phyloP scores from a whole-genome alignment of 2,888 invertebrate species.

The Anorthoa munda region DNA sequence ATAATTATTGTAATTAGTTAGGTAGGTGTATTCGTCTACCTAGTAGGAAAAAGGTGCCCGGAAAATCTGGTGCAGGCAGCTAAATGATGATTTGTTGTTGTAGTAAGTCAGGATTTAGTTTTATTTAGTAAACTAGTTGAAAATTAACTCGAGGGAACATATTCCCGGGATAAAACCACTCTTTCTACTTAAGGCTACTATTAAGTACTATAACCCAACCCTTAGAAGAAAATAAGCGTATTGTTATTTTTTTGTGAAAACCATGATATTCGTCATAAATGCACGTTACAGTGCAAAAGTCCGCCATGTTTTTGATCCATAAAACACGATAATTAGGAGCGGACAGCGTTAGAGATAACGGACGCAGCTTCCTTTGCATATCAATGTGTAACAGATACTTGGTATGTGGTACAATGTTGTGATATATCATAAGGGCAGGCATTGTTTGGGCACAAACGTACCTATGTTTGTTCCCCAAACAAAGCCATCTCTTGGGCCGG shows the following conservation, averaged over 20 bases:
- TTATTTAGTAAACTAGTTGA: no score
- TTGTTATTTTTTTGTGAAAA: neutral
- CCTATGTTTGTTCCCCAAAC: no score
- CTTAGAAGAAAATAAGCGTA: no score
- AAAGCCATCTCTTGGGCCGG: no score
- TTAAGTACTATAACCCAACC: no score
- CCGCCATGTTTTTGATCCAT: slow-evolving; percentile 51
- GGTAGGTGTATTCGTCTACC: neutral
- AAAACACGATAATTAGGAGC: slow-evolving; percentile 45
- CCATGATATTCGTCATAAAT: neutral
- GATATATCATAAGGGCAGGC: neutral
- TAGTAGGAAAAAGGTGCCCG: slow-evolving; percentile 8
- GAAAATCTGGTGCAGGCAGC: neutral
- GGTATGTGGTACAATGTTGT: slow-evolving; percentile 2
- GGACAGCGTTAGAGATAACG: slow-evolving; percentile 67
- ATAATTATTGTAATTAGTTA: neutral
- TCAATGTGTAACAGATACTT: slow-evolving; percentile 40
- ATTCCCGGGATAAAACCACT: no score
- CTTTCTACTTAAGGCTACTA: no score
- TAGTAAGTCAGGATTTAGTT: no score
- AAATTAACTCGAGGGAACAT: no score
- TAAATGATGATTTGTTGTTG: neutral
- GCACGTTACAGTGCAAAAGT: slow-evolving; percentile 34
- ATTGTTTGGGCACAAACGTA: neutral
- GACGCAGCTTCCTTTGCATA: slow-evolving; percentile 64